Percentiles rank a stretch among this genome's conserved stretches.
phyloP scores from a whole-genome alignment of 2,797 vertebrate species.

The Buceros bicornis region DNA sequence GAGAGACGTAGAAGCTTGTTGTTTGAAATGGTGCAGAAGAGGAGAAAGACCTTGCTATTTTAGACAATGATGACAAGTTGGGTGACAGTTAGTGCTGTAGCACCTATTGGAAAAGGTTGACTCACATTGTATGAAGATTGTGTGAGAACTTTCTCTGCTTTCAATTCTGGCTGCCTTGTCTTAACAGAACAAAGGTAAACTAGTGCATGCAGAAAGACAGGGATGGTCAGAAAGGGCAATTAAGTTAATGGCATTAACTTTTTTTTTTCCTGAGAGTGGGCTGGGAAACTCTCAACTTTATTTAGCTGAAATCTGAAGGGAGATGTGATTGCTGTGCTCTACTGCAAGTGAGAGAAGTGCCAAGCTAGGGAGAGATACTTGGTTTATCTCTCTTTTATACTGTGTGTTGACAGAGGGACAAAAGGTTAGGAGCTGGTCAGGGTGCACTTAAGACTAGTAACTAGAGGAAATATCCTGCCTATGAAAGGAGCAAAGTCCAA shows the following conservation, averaged over 20 bases:
- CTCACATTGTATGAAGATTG: not conserved
- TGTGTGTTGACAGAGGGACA: accelerated
- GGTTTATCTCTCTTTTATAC: not conserved
- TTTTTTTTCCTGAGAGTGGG: not conserved
- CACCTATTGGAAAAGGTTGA: not conserved
- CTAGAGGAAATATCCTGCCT: not conserved
- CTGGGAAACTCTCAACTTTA: not conserved
- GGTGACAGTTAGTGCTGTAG: not conserved
- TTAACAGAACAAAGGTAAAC: not conserved
- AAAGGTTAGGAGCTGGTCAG: not conserved
- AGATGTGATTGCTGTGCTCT: not conserved
- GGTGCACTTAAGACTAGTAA: not conserved
- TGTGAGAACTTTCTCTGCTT: not conserved
- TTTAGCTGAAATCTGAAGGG: not conserved
- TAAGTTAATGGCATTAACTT: not conserved
- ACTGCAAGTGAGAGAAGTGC: not conserved
- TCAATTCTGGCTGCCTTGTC: not conserved
- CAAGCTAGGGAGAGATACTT: not conserved
- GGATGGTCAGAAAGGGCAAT: not conserved
- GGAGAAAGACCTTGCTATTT: not conserved
- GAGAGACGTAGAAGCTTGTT: not conserved
- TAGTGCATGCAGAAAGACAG: not conserved
- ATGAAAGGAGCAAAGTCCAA: constrained; percentile 19
- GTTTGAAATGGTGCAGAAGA: not conserved
- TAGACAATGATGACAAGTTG: not conserved